Percentiles rank a stretch among this genome's conserved stretches.
These are phyloP conservation scores for Drosophila navojoa DNA, from an alignment of 1,140 invertebrate genomes.

Conservation along the genomic window DNA sequence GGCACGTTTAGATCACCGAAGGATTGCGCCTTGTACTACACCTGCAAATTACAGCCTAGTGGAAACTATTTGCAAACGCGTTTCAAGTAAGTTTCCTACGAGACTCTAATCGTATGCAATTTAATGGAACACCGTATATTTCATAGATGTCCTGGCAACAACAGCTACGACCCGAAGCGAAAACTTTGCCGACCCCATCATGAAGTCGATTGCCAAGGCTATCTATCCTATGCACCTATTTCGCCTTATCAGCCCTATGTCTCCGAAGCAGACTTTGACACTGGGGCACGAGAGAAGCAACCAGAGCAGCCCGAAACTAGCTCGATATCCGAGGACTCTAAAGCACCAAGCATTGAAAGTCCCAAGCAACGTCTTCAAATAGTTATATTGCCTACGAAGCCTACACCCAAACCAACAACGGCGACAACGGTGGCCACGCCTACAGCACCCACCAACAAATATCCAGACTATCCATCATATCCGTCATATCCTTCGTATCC, in stretches of 20 bases:
- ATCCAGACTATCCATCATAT: slow-evolving; percentile 19
- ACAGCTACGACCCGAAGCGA: slow-evolving; percentile 54
- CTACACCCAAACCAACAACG: slow-evolving; percentile 7
- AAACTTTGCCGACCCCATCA: slow-evolving; percentile 56
- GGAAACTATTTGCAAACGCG: slow-evolving; percentile 79
- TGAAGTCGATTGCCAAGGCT: slow-evolving; percentile 53
- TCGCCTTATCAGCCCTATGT: slow-evolving; percentile 56
- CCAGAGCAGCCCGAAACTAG: neutral
- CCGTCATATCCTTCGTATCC: slow-evolving; percentile 31
- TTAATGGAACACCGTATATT: neutral
- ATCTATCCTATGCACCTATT: slow-evolving; percentile 41
- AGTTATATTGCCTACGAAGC: slow-evolving; percentile 24
- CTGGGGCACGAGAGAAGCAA: slow-evolving; percentile 1
- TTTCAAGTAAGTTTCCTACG: slow-evolving; percentile 57
- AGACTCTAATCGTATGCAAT: no score
- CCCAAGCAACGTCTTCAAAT: neutral
- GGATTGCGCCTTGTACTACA: slow-evolving; percentile 82
- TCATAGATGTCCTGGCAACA: slow-evolving; percentile 62
- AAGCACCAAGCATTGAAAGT: neutral
- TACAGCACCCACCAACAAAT: slow-evolving; percentile 1
- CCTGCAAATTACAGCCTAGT: slow-evolving; percentile 67
- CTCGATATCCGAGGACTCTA: neutral
- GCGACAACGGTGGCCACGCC: slow-evolving; percentile 10
- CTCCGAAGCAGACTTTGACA: slow-evolving; percentile 44
- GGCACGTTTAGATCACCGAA: slow-evolving; percentile 79